Base-by-base conservation (phyloP, 2,888 invertebrate species). In the Melikaiella ostensackeni region DNA sequence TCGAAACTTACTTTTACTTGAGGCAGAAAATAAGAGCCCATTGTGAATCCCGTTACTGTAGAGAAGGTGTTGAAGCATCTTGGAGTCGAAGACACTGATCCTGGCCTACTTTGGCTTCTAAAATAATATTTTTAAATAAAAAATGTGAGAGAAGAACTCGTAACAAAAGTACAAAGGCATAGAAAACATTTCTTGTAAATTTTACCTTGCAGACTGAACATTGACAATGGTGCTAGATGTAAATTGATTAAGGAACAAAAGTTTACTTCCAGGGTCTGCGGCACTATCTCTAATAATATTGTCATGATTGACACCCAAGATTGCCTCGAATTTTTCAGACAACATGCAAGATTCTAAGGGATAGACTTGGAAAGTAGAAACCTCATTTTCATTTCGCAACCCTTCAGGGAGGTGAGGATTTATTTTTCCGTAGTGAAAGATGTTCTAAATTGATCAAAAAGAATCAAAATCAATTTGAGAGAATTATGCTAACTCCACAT, bases 351-450 rank as follows among this genome's bases (percentile, higher is more conserved):
- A 84, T 80, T 90, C 90, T 63, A 86, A 77, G 0, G 91, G 90
- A 82, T 90, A 91, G 24, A 85, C 80, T 83, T 89, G 88, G 81
- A 89, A 89, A 9, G 83, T 84, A 5, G 87, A 86, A 16, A 86
- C 81, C 16, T 82, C 77, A n/a, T 81, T 83, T 16, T 77, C 78
- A 46, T 64, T 63, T 24, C 19, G 38, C 1, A 62, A 74, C n/a
- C 82, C 80, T 81, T 89, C 87, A 19, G 90, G 88, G 46, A 89
- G 70, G 46, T 80, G 64, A 21, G 89, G 88, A 83, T 89, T 88
- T 5, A 75, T 76, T 78, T 86, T 85, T 4, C 86, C 87, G 59
- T 86, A 88, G 74, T 88, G 78, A 80, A 91, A 91, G 38, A 90
- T 79, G 82, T 89, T 83, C 88, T 89, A 79, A 70, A 82, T 75